phyloP scores from a whole-genome alignment of 2,797 vertebrate genomes.

The Melopsittacus undulatus region DNA sequence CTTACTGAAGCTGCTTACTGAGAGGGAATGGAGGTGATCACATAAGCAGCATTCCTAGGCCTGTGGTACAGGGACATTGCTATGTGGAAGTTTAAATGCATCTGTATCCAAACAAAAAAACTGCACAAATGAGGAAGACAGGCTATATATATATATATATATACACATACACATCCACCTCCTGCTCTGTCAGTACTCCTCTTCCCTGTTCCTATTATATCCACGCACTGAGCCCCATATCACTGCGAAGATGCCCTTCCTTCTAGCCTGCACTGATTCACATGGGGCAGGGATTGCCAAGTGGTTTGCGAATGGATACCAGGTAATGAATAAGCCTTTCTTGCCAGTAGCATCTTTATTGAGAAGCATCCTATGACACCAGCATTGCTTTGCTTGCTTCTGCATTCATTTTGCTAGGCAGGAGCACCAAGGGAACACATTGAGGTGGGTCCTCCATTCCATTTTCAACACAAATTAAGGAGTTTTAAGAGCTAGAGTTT shows the following conservation, averaged over 20 bases:
- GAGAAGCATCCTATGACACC: not conserved
- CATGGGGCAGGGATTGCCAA: accelerated
- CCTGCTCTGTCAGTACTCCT: not conserved
- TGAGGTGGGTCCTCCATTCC: not conserved
- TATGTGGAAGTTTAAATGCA: not conserved
- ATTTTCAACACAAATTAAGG: not conserved
- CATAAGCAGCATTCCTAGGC: not conserved
- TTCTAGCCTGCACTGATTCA: not conserved
- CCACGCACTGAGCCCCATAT: not conserved
- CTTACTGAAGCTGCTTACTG: not conserved
- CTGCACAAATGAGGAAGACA: not conserved
- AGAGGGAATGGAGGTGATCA: not conserved
- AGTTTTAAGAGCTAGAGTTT: not conserved
- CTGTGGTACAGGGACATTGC: not conserved
- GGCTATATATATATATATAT: too few species aligned
- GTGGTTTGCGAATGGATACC: not conserved
- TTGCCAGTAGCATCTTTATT: not conserved
- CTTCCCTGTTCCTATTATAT: not conserved
- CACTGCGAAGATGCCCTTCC: not conserved
- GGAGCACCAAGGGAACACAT: not conserved
- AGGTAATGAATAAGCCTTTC: not conserved
- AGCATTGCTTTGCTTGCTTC: not conserved
- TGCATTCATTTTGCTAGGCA: not conserved
- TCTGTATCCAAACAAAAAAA: not conserved
- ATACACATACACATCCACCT: not conserved